Conservation (phyloP, 2,113 vertebrate genomes). For the Saccopteryx leptura region DNA sequence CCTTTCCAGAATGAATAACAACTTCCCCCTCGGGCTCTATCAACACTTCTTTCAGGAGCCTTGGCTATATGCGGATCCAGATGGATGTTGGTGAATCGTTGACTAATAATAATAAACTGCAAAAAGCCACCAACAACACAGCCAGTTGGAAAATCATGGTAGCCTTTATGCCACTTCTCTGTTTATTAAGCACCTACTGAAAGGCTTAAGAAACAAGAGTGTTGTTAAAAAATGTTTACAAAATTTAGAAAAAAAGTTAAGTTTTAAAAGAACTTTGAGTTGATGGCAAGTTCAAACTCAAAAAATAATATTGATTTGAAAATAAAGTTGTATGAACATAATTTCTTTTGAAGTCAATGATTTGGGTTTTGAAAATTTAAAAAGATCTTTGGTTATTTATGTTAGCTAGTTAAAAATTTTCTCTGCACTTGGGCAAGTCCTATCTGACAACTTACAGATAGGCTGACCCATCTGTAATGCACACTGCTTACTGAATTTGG, state of each 20-base stretch:
- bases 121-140: background rate
- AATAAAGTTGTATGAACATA: slow-evolving; percentile 43
- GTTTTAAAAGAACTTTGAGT: slow-evolving; percentile 53
- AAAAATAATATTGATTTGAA: slow-evolving; percentile 50
- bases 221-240: background rate
- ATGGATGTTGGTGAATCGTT: slow-evolving; percentile 27
- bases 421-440: background rate
- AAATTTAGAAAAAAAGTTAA: slow-evolving; percentile 26
- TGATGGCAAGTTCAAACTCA: slow-evolving; percentile 55
- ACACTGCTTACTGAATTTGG: slow-evolving; percentile 24
- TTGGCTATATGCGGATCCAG: slow-evolving; percentile 61
- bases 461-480: background rate
- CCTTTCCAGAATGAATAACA: slow-evolving; percentile 65
- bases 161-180: slow-evolving; percentile 29
- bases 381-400: slow-evolving; percentile 2
- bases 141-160: slow-evolving; percentile 53
- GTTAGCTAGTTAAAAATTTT: background rate
- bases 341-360: slow-evolving; percentile 56
- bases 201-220: slow-evolving; percentile 39
- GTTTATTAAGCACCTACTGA: slow-evolving; percentile 56
- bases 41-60: slow-evolving; percentile 50
- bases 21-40: background rate
- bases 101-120: slow-evolving; percentile 61
- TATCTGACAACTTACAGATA: slow-evolving; percentile 33
- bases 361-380: slow-evolving; percentile 28